Evolutionary conservation across 2,113 vertebrate species (phyloP).

Genomic region (Onychostruthus taczanowskii): DNA sequence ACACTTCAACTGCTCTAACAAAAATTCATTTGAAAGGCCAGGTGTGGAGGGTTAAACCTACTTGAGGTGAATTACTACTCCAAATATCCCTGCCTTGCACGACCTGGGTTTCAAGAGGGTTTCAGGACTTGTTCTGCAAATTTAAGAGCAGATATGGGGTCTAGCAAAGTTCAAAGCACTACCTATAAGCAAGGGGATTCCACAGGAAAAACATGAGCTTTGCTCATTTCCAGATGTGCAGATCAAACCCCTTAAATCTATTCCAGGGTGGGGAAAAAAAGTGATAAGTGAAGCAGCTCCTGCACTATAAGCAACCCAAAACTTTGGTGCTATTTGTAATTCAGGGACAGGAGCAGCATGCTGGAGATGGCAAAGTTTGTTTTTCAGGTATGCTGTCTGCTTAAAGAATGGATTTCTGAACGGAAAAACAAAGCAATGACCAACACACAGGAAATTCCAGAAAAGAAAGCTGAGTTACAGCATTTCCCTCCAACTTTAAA

Average conservation of each 20-base stretch:
- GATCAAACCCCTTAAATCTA: neutral
- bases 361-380: neutral
- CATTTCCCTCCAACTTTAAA: slow-evolving; percentile 12
- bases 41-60: neutral
- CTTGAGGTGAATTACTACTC: neutral
- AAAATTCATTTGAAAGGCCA: neutral
- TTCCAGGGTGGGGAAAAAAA: neutral
- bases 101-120: neutral
- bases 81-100: neutral
- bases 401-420: slow-evolving; percentile 25
- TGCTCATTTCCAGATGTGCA: slow-evolving; percentile 39
- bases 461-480: slow-evolving; percentile 32
- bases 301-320: neutral
- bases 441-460: slow-evolving; percentile 61
- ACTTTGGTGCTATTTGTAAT: neutral
- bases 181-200: neutral
- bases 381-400: slow-evolving; percentile 36
- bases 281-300: neutral
- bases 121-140: neutral
- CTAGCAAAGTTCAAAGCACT: neutral
- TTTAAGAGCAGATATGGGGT: neutral
- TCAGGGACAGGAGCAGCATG: neutral
- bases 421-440: slow-evolving; percentile 35
- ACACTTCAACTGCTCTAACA: neutral
- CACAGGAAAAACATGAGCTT: neutral